Conservation (phyloP, 2,888 invertebrate genomes). For the Tribolium freemani region DNA sequence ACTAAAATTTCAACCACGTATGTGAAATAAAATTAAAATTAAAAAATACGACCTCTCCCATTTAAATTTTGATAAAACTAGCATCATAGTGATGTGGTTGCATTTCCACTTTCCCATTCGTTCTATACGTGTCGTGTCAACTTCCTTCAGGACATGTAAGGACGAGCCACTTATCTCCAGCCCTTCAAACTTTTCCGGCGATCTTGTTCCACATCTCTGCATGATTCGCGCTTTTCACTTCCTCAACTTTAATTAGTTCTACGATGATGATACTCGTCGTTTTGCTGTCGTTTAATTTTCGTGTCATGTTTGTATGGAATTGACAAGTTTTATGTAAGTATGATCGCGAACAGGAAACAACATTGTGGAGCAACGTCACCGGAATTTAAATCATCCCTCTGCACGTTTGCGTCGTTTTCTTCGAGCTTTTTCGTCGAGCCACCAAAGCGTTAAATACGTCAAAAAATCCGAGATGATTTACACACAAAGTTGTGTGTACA, state of each 20-base stretch:
- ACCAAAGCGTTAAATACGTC: neutral
- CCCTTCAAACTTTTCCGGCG: neutral
- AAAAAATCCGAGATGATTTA: neutral
- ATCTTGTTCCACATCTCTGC: slow-evolving; percentile 1
- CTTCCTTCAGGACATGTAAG: slow-evolving; percentile 2
- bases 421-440: neutral
- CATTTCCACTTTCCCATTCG: slow-evolving; percentile 5
- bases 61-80: neutral
- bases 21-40: neutral
- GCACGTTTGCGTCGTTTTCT: neutral
- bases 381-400: neutral
- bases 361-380: neutral
- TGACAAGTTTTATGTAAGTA: neutral
- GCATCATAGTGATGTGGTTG: neutral
- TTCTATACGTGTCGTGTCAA: slow-evolving; percentile 7
- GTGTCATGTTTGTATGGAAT: neutral
- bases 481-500: neutral
- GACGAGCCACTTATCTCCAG: neutral
- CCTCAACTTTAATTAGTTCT: slow-evolving; percentile 17
- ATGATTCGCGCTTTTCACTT: neutral
- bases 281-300: neutral
- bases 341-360: neutral
- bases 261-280: slow-evolving; percentile 1
- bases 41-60: neutral
- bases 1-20: neutral